These are phyloP conservation scores for Pampus argenteus DNA, from an alignment of 2,797 vertebrate species.

Conservation along the genomic window DNA sequence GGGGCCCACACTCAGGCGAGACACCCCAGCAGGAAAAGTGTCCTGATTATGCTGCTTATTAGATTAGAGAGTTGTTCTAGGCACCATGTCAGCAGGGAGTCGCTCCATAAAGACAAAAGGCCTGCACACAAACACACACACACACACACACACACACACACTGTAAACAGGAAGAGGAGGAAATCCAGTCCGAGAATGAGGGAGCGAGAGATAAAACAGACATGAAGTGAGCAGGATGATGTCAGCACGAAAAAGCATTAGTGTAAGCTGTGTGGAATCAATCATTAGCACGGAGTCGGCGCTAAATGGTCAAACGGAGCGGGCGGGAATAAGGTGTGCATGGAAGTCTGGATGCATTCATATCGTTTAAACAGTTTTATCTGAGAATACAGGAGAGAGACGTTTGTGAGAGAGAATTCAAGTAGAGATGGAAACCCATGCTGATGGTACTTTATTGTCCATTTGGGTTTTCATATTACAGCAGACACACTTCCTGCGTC, in stretches of 20 bases:
- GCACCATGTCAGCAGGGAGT: constrained; percentile 53
- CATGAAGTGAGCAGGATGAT: constrained; percentile 15
- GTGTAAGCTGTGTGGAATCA: constrained; percentile 40
- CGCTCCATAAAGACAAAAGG: constrained; percentile 51
- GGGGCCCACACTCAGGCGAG: constrained; percentile 41
- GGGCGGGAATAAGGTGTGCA: background rate
- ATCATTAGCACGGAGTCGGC: too few relatives aligned
- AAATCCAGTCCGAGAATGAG: constrained; percentile 26
- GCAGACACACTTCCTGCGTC: constrained; percentile 47
- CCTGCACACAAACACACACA: constrained; percentile 44
- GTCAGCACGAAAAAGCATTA: constrained; percentile 18
- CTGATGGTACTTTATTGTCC: constrained; percentile 48
- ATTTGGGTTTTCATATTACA: constrained; percentile 64
- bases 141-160: constrained; percentile 50
- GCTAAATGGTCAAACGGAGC: constrained; percentile 16
- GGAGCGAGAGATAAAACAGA: constrained; percentile 33
- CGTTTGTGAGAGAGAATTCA: constrained; percentile 34
- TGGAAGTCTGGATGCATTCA: constrained; percentile 1
- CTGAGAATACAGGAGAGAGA: constrained; percentile 18
- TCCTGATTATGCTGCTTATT: constrained; percentile 64
- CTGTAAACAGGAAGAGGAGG: constrained; percentile 33
- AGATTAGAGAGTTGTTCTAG: constrained; percentile 63
- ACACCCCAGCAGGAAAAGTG: constrained; percentile 37
- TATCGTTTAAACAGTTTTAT: constrained; percentile 18
- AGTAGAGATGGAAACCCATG: constrained; percentile 39